These are phyloP conservation scores for human DNA, from an alignment of 2,113 vertebrate species.

Conservation along the genomic window GRCh38 chr14:31553501-31554000, in stretches of 20 bases:
- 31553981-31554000: background rate
- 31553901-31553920: background rate
- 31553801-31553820: background rate
- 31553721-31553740: background rate
- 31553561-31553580: background rate
- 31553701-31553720: background rate
- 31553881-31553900: constrained; percentile 8
- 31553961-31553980: background rate
- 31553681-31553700: background rate
- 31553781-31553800: background rate
- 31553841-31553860: background rate
- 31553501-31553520: background rate
- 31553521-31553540: background rate
- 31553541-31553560: background rate
- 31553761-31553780: background rate
- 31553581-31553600: background rate
- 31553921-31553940: background rate
- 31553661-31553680: background rate
- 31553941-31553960: background rate
- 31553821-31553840: background rate
- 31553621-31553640: background rate
- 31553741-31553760: background rate
- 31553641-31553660: background rate
- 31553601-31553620: background rate
- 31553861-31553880: background rate